Evolutionary conservation across 1,140 invertebrate species (phyloP), one percentile per base, ranked within the genome.

Genomic region (Plodia interpunctella): DNA sequence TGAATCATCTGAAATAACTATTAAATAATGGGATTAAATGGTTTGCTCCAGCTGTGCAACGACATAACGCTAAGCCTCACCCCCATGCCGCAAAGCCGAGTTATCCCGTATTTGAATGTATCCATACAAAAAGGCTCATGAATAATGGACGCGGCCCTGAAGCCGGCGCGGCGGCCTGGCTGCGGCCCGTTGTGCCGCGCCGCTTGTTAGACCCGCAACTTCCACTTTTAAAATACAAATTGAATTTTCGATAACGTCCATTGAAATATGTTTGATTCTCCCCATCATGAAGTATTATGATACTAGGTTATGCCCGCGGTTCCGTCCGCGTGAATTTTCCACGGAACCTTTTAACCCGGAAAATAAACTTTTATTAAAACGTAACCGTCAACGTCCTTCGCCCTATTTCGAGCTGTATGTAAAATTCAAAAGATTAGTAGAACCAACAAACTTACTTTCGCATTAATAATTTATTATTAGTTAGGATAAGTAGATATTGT

Each of bases 81-180:
- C 30, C 30, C 6, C 30, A 32, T 4, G 3, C 2, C 30, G 32
- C 13, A 35, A 44, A 44, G 38, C 38, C 4, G 13, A 35, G 13
- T 44, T 15, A n/a, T n/a, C 10, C 13, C 38, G n/a, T n/a, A 44
- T 44, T 44, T 44, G 38, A 44, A 44, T 44, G 32, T 11, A 35
- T 35, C n/a, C 38, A 44, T 44, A 44, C 38, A 44, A 44, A 44
- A 44, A 44, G 38, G 38, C 15, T 44, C n/a, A 44, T 44, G 38
- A 44, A 44, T 44, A 15, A 44, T 44, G n/a, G 5, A 44, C 1
- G 38, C 38, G 9, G 21, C 21, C 21, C 21, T 15, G 15, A 44
- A 44, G 38, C 15, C 15, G 38, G n/a, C n/a, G n/a, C n/a, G 38
- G 38, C 13, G 38, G 5, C 15, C n/a, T n/a, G 15, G 4, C 15